Evolutionary conservation across 2,888 invertebrate species (phyloP).

Genomic region (Archips xylosteana): DNA sequence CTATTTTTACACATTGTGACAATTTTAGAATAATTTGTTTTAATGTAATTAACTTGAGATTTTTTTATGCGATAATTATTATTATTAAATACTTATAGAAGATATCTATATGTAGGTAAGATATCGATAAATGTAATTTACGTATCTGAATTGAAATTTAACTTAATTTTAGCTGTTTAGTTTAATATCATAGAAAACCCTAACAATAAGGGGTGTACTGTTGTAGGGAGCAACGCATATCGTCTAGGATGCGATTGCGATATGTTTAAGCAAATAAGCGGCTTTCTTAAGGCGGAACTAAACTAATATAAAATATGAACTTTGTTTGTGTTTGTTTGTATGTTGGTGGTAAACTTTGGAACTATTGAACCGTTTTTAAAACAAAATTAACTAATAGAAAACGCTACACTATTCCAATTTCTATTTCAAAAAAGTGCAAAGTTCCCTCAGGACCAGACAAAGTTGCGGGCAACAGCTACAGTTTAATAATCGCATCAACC

Average conservation of each 20-base stretch:
- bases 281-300: too few relatives aligned
- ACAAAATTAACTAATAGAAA: too few relatives aligned
- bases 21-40: background rate
- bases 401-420: too few relatives aligned
- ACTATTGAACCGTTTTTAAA: too few relatives aligned
- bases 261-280: too few relatives aligned
- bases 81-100: background rate
- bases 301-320: too few relatives aligned
- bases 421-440: too few relatives aligned
- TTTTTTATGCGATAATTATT: background rate
- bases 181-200: background rate
- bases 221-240: background rate
- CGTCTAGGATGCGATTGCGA: background rate
- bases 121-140: background rate
- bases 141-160: background rate
- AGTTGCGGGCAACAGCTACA: too few relatives aligned
- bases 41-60: conserved; percentile 2
- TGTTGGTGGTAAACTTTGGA: too few relatives aligned
- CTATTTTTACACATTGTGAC: background rate
- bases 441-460: too few relatives aligned
- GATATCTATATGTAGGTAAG: background rate
- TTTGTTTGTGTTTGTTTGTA: too few relatives aligned
- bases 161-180: background rate
- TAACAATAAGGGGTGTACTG: background rate
- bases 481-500: too few relatives aligned